Evolutionary conservation across 2,113 vertebrate genomes (phyloP), one percentile per base, ranked within the genome.

Genomic region (Sinocyclocheilus anshuiensis): DNA sequence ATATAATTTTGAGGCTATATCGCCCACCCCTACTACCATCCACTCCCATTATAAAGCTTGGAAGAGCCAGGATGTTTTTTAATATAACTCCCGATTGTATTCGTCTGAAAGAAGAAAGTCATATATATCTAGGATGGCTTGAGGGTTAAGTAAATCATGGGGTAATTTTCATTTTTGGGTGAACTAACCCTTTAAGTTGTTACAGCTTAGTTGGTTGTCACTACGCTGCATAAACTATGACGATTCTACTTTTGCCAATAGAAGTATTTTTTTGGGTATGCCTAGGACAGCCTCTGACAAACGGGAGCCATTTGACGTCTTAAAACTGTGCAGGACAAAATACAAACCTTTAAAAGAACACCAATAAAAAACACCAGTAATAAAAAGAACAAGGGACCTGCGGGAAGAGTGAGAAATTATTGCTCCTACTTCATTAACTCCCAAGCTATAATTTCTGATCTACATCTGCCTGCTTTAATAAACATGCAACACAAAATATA

Each of bases 401-500:
- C 50, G 74, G n/a, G 42, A 48, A 76, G 72, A 26, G 22, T 48
- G 42, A 48, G 42, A 42, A 76, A 76, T 50, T 48, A 76, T 76
- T 50, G 42, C 39, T n/a, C 71, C 71, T n/a, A 45, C 42, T 50
- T 76, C 74, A 76, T 76, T 76, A 76, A 50, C 74, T 50, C 42
- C 20, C 12, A 75, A 45, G n/a, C 42, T 48, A 76, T 76, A 26
- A 79, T 79, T 59, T 4, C 26, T 59, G 53, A 39, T 36, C 29
- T 59, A 20, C 2, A 26, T 55, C 53, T 36, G 26, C 9, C 50
- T 36, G 53, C 36, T 59, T 36, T 57, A 57, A 36, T 39, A 79
- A 39, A 61, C 18, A 61, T 61, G 77, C 77, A 61, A 42, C 33
- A 61, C 6, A 39, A 61, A 80, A 42, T 24, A 22, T 13, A n/a